Evolutionary conservation across 2,888 invertebrate genomes (phyloP), one percentile per base, ranked within the genome.

Genomic region (Sussaba pulchella): DNA sequence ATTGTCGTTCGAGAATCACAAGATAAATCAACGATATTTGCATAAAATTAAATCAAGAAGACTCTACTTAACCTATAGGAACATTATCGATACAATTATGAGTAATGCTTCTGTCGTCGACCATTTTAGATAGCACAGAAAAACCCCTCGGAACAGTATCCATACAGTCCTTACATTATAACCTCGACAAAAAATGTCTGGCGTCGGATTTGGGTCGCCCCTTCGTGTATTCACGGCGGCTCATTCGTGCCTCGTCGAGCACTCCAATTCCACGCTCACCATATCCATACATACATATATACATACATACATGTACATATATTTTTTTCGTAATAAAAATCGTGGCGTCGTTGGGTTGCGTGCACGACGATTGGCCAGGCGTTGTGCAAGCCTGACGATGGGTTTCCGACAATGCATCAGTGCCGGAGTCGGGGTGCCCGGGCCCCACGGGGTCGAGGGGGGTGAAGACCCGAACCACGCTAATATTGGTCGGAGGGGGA

Each of bases 281-380:
- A 73, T 57, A 2, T 31, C 6, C 31, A n/a, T n/a, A n/a, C 31
- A 31, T 31, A 5, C 31, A 5, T 6, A 6, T 31, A 2, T 6
- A 2, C 6, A 5, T 31, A 5, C 31, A 31, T 31, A 5, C 31
- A 5, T 6, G 31, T 31, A 2, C 31, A 2, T 31, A 5, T 31
- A 5, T 57, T 70, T 73, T 14, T 54, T 45, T 39, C 36, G 87
- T 88, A 88, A 89, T 89, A 90, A 91, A 91, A 91, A 91, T 91
- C 91, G 91, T 91, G 89, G 88, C 82, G 24, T 21, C 52, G 39
- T 63, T 41, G 45, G 67, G 6, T 64, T 86, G 87, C 86, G 85
- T 82, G 83, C 78, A 82, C 86, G 86, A 83, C 89, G 88, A 92
- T 92, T 92, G 92, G 92, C 86, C 85, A 82, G 83, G 78, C 77